These are phyloP conservation scores for Phyllostomus hastatus DNA, from an alignment of 2,113 vertebrate species.

Conservation along the genomic window DNA sequence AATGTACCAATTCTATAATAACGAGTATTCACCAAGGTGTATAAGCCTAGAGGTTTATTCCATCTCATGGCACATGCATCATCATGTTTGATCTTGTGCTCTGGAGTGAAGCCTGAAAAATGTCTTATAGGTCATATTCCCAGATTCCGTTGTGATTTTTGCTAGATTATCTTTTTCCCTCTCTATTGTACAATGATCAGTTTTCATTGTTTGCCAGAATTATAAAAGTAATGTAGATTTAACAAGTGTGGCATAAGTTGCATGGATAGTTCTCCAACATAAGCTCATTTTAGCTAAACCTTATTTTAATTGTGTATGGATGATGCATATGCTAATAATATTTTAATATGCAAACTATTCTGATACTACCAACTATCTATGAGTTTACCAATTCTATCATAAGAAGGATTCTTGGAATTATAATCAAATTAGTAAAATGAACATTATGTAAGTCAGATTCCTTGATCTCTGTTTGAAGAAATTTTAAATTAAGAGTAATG, in stretches of 20 bases:
- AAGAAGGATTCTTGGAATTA: background rate
- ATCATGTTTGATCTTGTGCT: background rate
- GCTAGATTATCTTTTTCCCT: background rate
- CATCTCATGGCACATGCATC: background rate
- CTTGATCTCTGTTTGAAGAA: background rate
- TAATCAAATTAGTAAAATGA: background rate
- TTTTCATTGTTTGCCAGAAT: background rate
- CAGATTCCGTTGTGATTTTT: background rate
- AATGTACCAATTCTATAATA: slow-evolving; percentile 21
- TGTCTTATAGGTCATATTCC: background rate
- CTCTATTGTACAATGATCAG: background rate
- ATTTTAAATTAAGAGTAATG: background rate
- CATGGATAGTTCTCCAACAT: background rate
- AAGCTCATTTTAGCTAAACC: background rate
- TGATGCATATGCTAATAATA: background rate
- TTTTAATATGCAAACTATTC: background rate
- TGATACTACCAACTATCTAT: background rate
- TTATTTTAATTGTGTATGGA: background rate
- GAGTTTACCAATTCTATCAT: background rate
- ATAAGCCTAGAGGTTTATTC: background rate
- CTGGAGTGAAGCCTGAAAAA: background rate
- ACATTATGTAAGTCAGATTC: background rate
- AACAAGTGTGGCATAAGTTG: background rate
- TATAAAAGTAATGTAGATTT: slow-evolving; percentile 3
- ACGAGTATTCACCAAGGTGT: slow-evolving; percentile 41